Evolutionary conservation across 1,140 invertebrate genomes (phyloP).

Genomic region (Theocolax elegans): DNA sequence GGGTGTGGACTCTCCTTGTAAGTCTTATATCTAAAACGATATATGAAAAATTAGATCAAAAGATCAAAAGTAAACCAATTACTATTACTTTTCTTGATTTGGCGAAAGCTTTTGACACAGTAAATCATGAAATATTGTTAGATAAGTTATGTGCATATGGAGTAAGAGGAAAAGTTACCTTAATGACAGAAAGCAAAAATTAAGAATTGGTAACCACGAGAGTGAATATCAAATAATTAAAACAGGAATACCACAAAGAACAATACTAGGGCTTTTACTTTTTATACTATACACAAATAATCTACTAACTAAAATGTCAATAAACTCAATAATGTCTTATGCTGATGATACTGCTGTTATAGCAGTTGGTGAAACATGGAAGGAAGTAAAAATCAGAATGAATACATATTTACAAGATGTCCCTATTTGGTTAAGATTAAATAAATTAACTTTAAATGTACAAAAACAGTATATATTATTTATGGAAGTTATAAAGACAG

Average conservation of each 20-base stretch:
- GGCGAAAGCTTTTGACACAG: background rate
- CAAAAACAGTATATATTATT: background rate
- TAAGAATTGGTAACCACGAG: background rate
- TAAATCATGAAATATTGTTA: background rate
- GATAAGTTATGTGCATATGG: background rate
- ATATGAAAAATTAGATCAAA: too few relatives aligned
- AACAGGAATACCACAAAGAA: slow-evolving; percentile 6
- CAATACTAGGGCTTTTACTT: slow-evolving; percentile 2
- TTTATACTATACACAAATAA: slow-evolving; percentile 10
- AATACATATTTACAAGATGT: background rate
- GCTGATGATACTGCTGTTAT: background rate
- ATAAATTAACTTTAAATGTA: background rate
- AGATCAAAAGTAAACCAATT: background rate
- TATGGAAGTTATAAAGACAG: background rate
- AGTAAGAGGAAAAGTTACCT: slow-evolving; percentile 4
- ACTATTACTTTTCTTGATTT: too few relatives aligned
- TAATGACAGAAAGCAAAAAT: background rate
- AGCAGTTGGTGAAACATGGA: background rate
- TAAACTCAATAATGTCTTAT: background rate
- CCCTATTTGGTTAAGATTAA: background rate
- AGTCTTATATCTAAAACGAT: too few relatives aligned
- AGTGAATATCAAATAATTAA: background rate
- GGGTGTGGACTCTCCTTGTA: too few relatives aligned
- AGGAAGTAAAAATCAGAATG: background rate
- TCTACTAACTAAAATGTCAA: background rate